Conservation (phyloP, 2,113 vertebrate genomes). For the Coptodon bakossiorum region DNA sequence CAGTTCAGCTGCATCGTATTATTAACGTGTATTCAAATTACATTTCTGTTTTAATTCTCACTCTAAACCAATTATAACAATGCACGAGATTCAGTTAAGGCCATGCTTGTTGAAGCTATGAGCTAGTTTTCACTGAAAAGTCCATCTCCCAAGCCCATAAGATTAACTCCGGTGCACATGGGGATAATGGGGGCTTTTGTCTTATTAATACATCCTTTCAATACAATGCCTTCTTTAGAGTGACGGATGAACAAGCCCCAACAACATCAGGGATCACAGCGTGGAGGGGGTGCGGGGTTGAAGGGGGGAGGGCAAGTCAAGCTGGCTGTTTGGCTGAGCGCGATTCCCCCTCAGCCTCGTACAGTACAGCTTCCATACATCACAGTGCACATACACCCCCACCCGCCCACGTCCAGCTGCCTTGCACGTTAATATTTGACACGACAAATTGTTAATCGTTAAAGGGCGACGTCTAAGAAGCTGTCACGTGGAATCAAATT, state of each 20-base stretch:
- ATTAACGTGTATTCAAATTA: background rate
- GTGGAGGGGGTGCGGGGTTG: background rate
- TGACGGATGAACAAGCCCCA: conserved; percentile 71
- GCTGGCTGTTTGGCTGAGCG: conserved; percentile 9
- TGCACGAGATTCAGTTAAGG: background rate
- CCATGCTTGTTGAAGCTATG: background rate
- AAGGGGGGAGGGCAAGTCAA: conserved; percentile 1
- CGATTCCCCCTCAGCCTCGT: background rate
- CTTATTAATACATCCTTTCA: conserved; percentile 71
- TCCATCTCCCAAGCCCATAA: conserved; percentile 14
- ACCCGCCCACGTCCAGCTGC: background rate
- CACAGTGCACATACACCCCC: background rate
- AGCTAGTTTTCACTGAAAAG: conserved; percentile 2
- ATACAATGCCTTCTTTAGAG: conserved; percentile 68
- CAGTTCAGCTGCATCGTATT: background rate
- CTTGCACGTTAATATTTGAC: conserved; percentile 58
- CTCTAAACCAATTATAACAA: background rate
- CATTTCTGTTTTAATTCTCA: background rate
- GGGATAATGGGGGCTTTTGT: conserved; percentile 71
- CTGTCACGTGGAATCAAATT: background rate
- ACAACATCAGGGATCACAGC: conserved; percentile 53
- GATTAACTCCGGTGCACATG: conserved; percentile 49
- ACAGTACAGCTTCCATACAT: conserved; percentile 15
- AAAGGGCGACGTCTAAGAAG: conserved; percentile 2
- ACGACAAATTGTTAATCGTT: conserved; percentile 29